phyloP scores from a whole-genome alignment of 2,888 invertebrate genomes.

The Yponomeuta sedellus region DNA sequence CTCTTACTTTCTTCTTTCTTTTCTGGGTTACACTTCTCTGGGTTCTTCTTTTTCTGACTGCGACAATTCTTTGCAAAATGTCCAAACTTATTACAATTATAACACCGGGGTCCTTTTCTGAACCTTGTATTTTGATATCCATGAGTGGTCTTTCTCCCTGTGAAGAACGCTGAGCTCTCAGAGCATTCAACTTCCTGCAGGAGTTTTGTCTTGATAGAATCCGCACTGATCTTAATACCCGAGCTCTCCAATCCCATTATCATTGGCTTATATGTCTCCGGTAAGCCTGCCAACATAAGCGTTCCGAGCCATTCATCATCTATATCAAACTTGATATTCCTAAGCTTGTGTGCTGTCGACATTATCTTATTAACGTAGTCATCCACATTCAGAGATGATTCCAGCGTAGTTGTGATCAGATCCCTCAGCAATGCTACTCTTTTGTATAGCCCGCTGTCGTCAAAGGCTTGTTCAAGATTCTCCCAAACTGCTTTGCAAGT shows the following conservation, averaged over 20 bases:
- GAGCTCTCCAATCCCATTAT: too few species aligned
- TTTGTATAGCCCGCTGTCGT: slow-evolving; percentile 9
- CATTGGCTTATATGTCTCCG: too few species aligned
- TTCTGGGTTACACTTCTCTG: too few species aligned
- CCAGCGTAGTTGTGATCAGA: slow-evolving; percentile 10
- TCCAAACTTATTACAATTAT: slow-evolving; percentile 23
- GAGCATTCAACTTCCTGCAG: too few species aligned
- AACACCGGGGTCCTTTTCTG: slow-evolving; percentile 28
- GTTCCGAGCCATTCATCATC: slow-evolving; percentile 24
- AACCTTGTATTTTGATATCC: too few species aligned
- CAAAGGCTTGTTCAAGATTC: slow-evolving; percentile 7
- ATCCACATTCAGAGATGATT: slow-evolving; percentile 6
- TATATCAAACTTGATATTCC: slow-evolving; percentile 20
- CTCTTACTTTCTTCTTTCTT: too few species aligned
- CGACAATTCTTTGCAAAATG: slow-evolving; percentile 21
- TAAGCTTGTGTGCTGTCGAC: slow-evolving; percentile 11
- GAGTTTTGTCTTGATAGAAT: too few species aligned
- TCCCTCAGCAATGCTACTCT: slow-evolving; percentile 13
- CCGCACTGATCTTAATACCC: too few species aligned
- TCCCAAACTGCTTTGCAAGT: slow-evolving; percentile 13
- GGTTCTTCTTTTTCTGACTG: slow-evolving; percentile 16
- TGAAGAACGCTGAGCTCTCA: too few species aligned
- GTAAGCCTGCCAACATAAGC: too few species aligned
- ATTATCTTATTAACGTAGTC: slow-evolving; percentile 13
- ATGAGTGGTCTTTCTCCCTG: too few species aligned